Base-by-base conservation (phyloP, 1,140 invertebrate genomes). In the Diorhabda carinulata region DNA sequence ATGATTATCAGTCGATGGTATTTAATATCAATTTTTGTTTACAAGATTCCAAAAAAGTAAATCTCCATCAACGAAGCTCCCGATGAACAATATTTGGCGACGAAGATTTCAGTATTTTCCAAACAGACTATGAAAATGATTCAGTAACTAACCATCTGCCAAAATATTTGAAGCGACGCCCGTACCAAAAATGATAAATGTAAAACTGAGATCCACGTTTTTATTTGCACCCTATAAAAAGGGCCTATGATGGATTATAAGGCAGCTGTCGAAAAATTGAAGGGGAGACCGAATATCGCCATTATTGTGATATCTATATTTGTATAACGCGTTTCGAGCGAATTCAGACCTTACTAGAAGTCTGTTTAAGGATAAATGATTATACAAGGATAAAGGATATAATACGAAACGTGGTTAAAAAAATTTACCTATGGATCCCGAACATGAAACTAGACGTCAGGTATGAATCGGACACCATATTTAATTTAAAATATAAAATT, bases 241-340 rank as follows among this genome's bases (percentile, higher is more conserved):
- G 63, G 63, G 63, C 59, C n/a, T 67, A 59, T 67, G 65, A 67
- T 67, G 59, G 65, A 67, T 67, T 67, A 67, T 67, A 60, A 59
- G 59, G 59, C 65, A 67, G 65, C 65, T 67, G 65, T 61, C 65
- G 57, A 60, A 67, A 67, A 59, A 47, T 67, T 59, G 42, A 60
- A 59, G 65, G 59, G 65, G 57, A 64, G 25, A n/a, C n/a, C 41
- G 56, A 52, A 67, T 45, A 67, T 67, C 65, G 65, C 65, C 65
- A 67, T 67, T 58, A 67, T 67, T 40, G 57, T n/a, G 65, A 67
- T 67, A 67, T 67, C 65, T 67, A 43, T 67, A 67, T 67, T 67
- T 60, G 57, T 59, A 9, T 67, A 59, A 43, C 6, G 57, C 59
- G 42, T 59, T 25, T 59, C 57, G 41, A 25, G 45, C 44, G 8